These are phyloP conservation scores for Todus mexicanus DNA, from an alignment of 2,797 vertebrate species.

Conservation along the genomic window DNA sequence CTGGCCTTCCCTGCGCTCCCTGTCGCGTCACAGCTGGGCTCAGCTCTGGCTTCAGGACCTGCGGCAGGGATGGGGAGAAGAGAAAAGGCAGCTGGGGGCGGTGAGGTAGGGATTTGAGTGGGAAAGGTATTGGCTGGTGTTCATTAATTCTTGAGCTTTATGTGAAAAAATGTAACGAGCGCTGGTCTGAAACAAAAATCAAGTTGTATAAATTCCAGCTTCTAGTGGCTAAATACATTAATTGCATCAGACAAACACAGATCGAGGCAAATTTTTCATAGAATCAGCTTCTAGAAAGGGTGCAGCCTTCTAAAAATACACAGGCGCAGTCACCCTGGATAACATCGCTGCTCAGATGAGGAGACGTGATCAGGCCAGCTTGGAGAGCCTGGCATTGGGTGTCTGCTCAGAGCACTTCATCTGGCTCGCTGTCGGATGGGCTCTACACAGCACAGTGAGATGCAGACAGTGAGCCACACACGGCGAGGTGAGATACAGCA, in stretches of 20 bases:
- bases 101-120: neutral
- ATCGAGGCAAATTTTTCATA: conserved; percentile 12
- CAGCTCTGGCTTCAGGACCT: neutral
- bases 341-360: neutral
- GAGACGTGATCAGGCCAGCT: neutral
- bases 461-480: too few relatives aligned
- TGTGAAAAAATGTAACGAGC: neutral
- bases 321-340: neutral
- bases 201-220: neutral
- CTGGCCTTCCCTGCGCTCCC: neutral
- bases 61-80: accelerated
- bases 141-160: neutral
- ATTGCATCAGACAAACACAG: conserved; percentile 17
- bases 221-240: neutral
- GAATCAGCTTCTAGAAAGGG: conserved; percentile 26
- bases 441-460: too few relatives aligned
- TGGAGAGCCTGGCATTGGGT: neutral
- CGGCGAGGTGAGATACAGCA: too few relatives aligned
- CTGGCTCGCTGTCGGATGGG: too few relatives aligned
- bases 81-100: neutral
- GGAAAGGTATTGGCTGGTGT: neutral
- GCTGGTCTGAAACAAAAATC: neutral
- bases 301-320: conserved; percentile 35
- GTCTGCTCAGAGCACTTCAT: neutral
- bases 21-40: neutral